Base-by-base conservation (phyloP, 2,888 invertebrate genomes). In the Corbicula japonica region DNA sequence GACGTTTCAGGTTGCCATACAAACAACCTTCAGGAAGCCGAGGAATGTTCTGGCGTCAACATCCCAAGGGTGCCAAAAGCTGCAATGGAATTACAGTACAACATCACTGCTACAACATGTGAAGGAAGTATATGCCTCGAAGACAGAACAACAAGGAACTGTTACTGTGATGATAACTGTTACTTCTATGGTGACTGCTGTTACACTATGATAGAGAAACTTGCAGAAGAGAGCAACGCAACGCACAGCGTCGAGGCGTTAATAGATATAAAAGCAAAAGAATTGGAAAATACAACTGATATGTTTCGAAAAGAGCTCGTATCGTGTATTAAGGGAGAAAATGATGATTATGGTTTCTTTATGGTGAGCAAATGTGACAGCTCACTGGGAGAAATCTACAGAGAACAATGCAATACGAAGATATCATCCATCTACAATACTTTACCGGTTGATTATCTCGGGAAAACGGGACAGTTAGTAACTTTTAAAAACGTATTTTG, bases 161-260 rank as follows among this genome's bases (percentile, higher is more conserved):
- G 65, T 10, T 23, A 35, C 15, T 65, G 65, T 21, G 65, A 65
- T 21, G 35, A 35, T 3, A 18, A 26, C 0, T 66, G 66, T 54
- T 52, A 52, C 23, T 28, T 66, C 35, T 66, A 38, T 30, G 50
- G 41, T 1, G 66, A 66, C 30, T 66, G 66, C n/a, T 66, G 66
- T n/a, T 54, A 54, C 26, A 10, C n/a, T 1, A 38, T 54, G 15
- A 66, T 66, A 41, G 52, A 41, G n/a, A 54, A 38, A n/a, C 38
- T 54, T 26, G 28, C 18, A 30, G n/a, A 66, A 35, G 5, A 28
- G 2, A 23, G 10, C 18, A 28, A 35, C 10, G 8, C 23, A 30
- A 38, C 41, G 21, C 0, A 1, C 8, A 15, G 21, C 5, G 8
- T 38, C 26, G n/a, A 35, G n/a, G 26, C 34, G 1, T 8, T 35